Evolutionary conservation across 2,113 vertebrate genomes (phyloP), one percentile per base, ranked within the genome.

Genomic region (Sturnus vulgaris): DNA sequence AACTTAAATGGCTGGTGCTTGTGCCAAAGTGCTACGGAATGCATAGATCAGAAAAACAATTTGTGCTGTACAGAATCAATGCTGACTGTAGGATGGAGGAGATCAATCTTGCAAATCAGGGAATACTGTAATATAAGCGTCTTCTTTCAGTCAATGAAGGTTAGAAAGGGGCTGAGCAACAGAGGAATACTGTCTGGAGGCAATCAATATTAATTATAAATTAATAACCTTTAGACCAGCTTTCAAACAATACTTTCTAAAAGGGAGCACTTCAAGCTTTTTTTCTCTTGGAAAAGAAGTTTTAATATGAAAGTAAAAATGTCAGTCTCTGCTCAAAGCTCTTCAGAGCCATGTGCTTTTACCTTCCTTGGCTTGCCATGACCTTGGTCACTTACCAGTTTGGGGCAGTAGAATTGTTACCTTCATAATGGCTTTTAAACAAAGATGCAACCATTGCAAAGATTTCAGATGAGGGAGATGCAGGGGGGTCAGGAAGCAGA

Each of bases 171-270:
- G 90, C 90, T 97, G 97, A 97, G 95, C 90, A 97, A 90, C 61
- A 90, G 97, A 95, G 91, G 96, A 97, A 95, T 86, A 93, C 76
- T 95, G 94, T 98, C 97, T 97, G 97, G 98, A 98, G 97, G 96
- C 95, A 95, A 99, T 99, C 98, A 97, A 98, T 98, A 98, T 98
- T 98, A 98, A 98, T 98, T 98, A 98, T 98, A 98, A 99, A 99
- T 99, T 98, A 98, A 99, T 98, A 98, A 98, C 98, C 98, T 98
- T 96, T 98, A 88, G 96, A 97, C 95, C 95, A 96, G 96, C 97
- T 75, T 92, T 96, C 68, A 80, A 97, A 93, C 82, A 89, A 46
- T 81, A 76, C 86, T 95, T 95, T 93, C 84, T 91, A 65, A 95
- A 95, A 92, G 79, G 42, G 49, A 71, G 42, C 88, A 11, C 49